Evolutionary conservation across 1,140 invertebrate genomes (phyloP), one percentile per base, ranked within the genome.

Genomic region (Triops cancriformis): DNA sequence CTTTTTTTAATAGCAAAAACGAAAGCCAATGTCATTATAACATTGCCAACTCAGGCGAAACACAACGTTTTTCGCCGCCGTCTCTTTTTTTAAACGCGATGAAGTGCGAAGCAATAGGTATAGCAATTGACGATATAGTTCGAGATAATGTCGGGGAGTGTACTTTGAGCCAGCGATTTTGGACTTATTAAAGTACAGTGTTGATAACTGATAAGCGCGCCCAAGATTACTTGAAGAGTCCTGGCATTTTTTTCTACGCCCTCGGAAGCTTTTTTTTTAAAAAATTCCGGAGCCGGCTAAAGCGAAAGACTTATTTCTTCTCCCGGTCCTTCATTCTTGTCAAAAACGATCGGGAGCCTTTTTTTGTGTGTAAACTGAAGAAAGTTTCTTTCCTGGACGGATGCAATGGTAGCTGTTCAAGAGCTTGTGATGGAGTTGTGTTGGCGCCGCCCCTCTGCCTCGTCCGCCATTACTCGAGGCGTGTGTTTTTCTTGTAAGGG

Each of bases 81-180:
- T 64, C 23, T 6, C 51, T 6, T 7, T 64, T 23, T 23, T 5
- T n/a, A 23, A n/a, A 23, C 14, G 23, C 23, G 51, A 64, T 64
- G 14, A 64, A 64, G 51, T 64, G 51, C 51, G 51, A 64, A 64
- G 51, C 51, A 64, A 64, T 64, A 64, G 51, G 51, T 64, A 9
- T 23, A 64, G 51, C 51, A 64, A 64, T 64, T 64, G 51, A 64
- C 51, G 51, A 0, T 64, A n/a, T 14, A 64, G 45, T 14, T n/a
- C 4, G 6, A 64, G 51, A 64, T 64, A 23, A 64, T 18, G 23
- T 18, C 14, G 23, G 31, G 31, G 23, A n/a, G 18, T 14, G 23
- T 23, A 64, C 51, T 64, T 64, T 64, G 51, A 23, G 23, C 51
- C 51, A 64, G 51, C 51, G 51, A n/a, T 4, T 64, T 64, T n/a